Base-by-base conservation (phyloP, 2,888 invertebrate genomes). In the Entomobrya multifasciata region DNA sequence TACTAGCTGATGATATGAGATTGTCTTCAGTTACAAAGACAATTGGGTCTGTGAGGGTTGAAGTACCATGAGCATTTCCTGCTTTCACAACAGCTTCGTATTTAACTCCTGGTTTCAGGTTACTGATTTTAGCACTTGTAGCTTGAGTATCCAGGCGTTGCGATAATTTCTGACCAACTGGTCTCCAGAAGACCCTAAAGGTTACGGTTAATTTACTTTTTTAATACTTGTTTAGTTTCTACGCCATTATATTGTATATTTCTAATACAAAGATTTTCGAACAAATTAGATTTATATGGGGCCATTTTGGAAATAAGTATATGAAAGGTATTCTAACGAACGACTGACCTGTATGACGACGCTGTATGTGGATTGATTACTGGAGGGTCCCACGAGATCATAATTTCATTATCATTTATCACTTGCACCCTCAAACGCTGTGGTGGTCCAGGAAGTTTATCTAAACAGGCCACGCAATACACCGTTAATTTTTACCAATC, bases 1-100 rank as follows among this genome's bases (percentile, higher is more conserved):
- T 90, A 72, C 92, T 92, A 17, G 95, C 95, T 0, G 95, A 95
- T 0, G 95, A 95, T 27, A 95, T 95, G 92, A 95, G 95, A 91
- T 95, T 95, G 47, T 96, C 96, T 15, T 90, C 90, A 77, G 96
- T 95, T 25, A 95, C 95, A 93, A 96, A 96, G 92, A 94, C 94
- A 86, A 96, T 94, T 2, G 96, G 95, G 60, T 94, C 94, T 30
- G 96, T 96, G 62, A 96, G 94, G 0, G 95, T 94, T 70, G 96
- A 96, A 47, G 96, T 96, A 47, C 96, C 96, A 90, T 94, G 94
- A 89, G 95, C 94, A 92, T 97, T 97, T 77, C 96, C 96, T 27
- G 97, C 96, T 92, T 96, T 97, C 0, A 96, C 95, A 1, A 96
- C 95, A 90, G 96, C 95, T 92, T 97, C 96, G 92, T 97, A 97